Percentiles rank a stretch among this genome's conserved stretches.
These are phyloP conservation scores for Micoletzkya japonica DNA, from an alignment of 2,888 invertebrate species.

Conservation along the genomic window DNA sequence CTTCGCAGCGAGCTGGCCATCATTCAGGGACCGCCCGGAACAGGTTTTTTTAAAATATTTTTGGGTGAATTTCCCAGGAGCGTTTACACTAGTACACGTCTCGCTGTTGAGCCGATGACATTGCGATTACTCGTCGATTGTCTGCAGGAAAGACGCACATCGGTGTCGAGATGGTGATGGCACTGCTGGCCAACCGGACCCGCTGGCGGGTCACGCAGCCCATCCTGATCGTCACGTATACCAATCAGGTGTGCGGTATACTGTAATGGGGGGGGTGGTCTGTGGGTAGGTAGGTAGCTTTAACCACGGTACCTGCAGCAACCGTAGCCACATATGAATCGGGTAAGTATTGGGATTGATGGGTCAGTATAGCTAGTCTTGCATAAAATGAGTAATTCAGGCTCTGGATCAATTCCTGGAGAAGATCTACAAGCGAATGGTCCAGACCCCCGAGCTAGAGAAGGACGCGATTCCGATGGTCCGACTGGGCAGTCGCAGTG, in stretches of 20 bases:
- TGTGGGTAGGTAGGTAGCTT: neutral
- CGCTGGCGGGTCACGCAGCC: constrained; percentile 65
- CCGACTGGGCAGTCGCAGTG: constrained; percentile 32
- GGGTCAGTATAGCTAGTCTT: neutral
- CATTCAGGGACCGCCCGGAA: constrained; percentile 86
- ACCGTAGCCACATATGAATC: neutral
- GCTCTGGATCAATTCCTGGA: constrained; percentile 84
- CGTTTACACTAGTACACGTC: neutral
- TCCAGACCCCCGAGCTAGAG: neutral
- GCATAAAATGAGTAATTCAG: too few species aligned
- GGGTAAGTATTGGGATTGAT: neutral
- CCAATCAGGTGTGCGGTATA: constrained; percentile 69
- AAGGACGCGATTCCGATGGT: constrained; percentile 28
- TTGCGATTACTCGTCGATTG: too few species aligned
- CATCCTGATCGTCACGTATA: constrained; percentile 80
- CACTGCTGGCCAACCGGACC: constrained; percentile 42
- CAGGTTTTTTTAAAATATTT: constrained; percentile 68
- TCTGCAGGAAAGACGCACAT: constrained; percentile 50
- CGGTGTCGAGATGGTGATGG: constrained; percentile 39
- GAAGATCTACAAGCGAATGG: constrained; percentile 66
- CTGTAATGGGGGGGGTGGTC: neutral
- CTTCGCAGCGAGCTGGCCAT: constrained; percentile 76
- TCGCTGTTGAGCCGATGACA: neutral
- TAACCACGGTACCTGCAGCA: neutral
- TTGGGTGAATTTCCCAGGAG: neutral